Evolutionary conservation across 2,113 vertebrate species (phyloP), one percentile per base, ranked within the genome.

Genomic region (Lates calcarifer): DNA sequence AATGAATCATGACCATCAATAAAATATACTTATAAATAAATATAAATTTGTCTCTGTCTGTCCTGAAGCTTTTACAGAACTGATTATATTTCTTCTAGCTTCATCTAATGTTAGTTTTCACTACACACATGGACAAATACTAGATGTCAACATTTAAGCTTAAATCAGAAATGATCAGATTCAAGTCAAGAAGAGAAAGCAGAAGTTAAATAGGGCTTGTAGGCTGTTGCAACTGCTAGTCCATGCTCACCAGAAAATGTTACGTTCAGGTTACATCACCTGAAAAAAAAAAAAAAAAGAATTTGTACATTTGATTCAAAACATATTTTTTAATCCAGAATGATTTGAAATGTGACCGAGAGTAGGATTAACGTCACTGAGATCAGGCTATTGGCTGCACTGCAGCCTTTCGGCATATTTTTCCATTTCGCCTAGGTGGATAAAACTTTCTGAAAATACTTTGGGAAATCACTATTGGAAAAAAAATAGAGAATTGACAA

Each of bases 1-100:
- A 88, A 79, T 81, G 41, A 91, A 88, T 75, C 58, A 89, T 84
- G 70, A 86, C 56, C 74, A 84, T 92, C 82, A 94, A 94, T 94
- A 90, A 90, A 90, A 78, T 77, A 45, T 84, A 89, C 85, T 87
- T 86, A 79, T 71, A 79, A 77, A 45, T 84, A 89, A 83, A 87
- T 86, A 79, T 71, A 79, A 77, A 74, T 64, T 73, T 75, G 55
- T 70, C 20, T 60, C 45, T 79, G 28, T 39, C 18, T 12, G 6
- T 49, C 29, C 0, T 26, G 66, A 55, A 17, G 11, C 43, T 74
- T 61, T 45, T 41, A 29, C 47, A 31, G n/a, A 43, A 64, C 28
- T 14, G 1, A 8, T 29, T 14, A n/a, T 9, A 35, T 66, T 33
- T 65, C 28, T 20, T 57, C 6, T 17, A 26, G 20, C 8, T 61